phyloP scores from a whole-genome alignment of 2,888 invertebrate genomes.

The Coenonympha glycerion region DNA sequence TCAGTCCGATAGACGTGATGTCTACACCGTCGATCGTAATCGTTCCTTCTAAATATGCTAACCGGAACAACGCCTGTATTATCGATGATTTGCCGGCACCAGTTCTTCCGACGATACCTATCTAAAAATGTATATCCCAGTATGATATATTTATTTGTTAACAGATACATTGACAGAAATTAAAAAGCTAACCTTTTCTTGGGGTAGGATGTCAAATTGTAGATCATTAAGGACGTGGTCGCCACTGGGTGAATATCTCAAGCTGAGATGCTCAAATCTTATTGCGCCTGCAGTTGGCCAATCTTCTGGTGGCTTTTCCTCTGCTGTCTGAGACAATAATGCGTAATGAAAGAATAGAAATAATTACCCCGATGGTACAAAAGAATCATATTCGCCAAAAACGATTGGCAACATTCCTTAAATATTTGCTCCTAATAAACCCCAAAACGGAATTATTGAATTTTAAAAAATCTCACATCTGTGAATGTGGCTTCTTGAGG shows the following conservation, averaged over 20 bases:
- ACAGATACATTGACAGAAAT: too few species aligned
- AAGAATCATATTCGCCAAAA: too few species aligned
- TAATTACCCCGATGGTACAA: too few species aligned
- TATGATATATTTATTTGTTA: neutral
- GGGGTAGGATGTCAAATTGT: constrained; percentile 60
- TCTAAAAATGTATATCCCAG: constrained; percentile 43
- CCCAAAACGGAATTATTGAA: too few species aligned
- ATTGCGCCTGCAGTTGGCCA: constrained; percentile 76
- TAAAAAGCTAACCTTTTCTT: constrained; percentile 73
- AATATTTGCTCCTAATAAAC: too few species aligned
- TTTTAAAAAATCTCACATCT: neutral
- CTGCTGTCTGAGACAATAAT: constrained; percentile 42
- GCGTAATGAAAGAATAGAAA: too few species aligned
- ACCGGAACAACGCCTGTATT: constrained; percentile 79
- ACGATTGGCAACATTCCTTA: too few species aligned
- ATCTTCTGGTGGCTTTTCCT: constrained; percentile 51
- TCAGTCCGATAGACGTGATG: constrained; percentile 74
- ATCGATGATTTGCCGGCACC: constrained; percentile 83
- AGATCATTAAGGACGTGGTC: constrained; percentile 73
- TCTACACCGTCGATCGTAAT: constrained; percentile 82
- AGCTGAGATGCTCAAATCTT: constrained; percentile 64
- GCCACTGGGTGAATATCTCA: constrained; percentile 71
- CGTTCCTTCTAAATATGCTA: constrained; percentile 79
- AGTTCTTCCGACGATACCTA: constrained; percentile 81
- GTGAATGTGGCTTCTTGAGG: constrained; percentile 67